Evolutionary conservation across 2,113 vertebrate genomes (phyloP), one percentile per base, ranked within the genome.

Genomic region (Hemiprocne comata): DNA sequence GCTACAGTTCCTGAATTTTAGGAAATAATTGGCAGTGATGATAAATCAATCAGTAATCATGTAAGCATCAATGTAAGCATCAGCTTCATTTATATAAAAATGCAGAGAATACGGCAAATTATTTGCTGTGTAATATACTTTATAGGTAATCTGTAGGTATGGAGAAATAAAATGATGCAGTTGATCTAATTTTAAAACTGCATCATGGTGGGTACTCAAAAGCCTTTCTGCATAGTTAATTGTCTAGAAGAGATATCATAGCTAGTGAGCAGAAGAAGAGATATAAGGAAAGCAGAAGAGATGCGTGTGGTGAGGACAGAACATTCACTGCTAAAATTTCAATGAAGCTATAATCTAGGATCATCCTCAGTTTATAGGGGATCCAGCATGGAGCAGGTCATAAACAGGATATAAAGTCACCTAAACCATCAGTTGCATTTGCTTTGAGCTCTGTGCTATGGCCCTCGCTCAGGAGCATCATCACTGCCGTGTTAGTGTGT

Each of bases 401-500:
- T 20, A n/a, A 40, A 46, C 2, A 60, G 16, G 7, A 3, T 50
- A 13, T 34, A n/a, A 79, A 44, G 21, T 50, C 42, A 57, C 69
- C 42, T 55, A 33, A 71, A 15, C 25, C 10, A 7, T 53, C 53
- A 2, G 12, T 34, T 73, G 17, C n/a, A 25, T 79, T n/a, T 40
- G 15, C 50, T 76, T 26, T 44, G 44, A 69, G 50, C 29, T 85
- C 36, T 69, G 28, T 58, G 23, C 33, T 8, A 0, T 29, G 24
- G 23, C 36, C 16, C 48, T 84, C 5, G 0, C 58, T 33, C 10
- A 78, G 38, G 29, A 80, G 6, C 26, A 6, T 65, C 0, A 0
- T 42, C 26, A 13, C 33, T 64, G 25, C 38, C 2, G 0, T 29
- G 14, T 46, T 44, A 51, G 19, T 4, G 9, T n/a, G 8, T 2